Evolutionary conservation across 2,797 vertebrate genomes (phyloP).

Genomic region (Halcyon chelicuti): DNA sequence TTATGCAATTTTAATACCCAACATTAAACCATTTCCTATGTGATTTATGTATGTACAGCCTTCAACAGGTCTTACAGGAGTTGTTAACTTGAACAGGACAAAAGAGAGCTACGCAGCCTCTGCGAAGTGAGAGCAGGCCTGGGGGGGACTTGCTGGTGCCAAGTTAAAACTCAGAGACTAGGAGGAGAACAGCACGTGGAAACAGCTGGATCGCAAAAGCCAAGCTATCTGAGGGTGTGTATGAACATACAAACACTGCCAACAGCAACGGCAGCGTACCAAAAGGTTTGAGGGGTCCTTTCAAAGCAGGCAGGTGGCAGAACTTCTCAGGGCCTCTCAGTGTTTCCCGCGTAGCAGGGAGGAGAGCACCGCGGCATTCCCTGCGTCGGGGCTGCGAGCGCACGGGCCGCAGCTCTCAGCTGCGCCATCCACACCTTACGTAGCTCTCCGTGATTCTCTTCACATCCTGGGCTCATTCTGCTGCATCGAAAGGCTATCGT

Average conservation of each 20-base stretch:
- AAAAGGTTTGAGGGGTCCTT: neutral
- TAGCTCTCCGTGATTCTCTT: neutral
- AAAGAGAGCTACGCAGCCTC: neutral
- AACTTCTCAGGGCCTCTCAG: rapidly evolving
- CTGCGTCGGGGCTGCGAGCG: neutral
- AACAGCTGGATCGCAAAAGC: neutral
- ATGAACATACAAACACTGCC: rapidly evolving
- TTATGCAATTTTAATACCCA: neutral
- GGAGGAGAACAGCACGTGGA: neutral
- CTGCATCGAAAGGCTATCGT: rapidly evolving
- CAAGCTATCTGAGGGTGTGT: neutral
- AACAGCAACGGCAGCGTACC: neutral
- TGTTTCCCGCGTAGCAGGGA: rapidly evolving
- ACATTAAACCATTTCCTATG: neutral
- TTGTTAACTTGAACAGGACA: neutral
- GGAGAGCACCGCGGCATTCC: rapidly evolving
- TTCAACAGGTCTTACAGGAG: neutral
- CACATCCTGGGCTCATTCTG: neutral
- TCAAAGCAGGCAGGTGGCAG: neutral
- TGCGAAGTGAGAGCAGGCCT: neutral
- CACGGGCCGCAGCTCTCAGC: rapidly evolving
- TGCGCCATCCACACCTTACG: rapidly evolving
- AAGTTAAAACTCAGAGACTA: neutral
- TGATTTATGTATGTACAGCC: neutral
- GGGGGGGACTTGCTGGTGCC: neutral